These are phyloP conservation scores for Leuctra nigra DNA, from an alignment of 2,888 invertebrate genomes.

Conservation along the genomic window DNA sequence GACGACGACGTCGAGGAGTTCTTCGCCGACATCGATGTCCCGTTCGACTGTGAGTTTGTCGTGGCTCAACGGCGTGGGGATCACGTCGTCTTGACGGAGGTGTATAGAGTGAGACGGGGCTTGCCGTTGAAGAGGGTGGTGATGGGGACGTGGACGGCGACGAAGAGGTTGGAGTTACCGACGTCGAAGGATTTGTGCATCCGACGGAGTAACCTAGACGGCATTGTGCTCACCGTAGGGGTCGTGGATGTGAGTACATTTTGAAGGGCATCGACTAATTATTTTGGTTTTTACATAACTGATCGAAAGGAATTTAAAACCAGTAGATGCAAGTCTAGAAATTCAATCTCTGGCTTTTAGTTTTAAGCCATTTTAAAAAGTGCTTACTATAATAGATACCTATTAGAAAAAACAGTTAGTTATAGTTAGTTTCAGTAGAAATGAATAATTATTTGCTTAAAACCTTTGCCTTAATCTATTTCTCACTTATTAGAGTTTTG, in stretches of 20 bases:
- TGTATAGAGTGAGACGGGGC: neutral
- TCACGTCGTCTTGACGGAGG: neutral
- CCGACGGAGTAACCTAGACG: slow-evolving; percentile 1
- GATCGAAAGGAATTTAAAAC: neutral
- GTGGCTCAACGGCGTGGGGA: neutral
- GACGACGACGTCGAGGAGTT: neutral
- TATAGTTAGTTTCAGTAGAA: too few relatives aligned
- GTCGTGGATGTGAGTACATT: neutral
- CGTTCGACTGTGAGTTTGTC: neutral
- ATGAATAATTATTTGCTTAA: too few relatives aligned
- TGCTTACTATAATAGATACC: too few relatives aligned
- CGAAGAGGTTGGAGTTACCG: neutral
- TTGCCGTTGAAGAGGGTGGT: neutral
- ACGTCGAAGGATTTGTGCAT: neutral
- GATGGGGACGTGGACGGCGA: neutral
- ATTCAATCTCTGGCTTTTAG: neutral
- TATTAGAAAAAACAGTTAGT: too few relatives aligned
- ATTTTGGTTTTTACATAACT: neutral
- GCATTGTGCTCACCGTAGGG: neutral
- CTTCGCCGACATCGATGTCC: neutral
- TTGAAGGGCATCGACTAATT: too few relatives aligned
- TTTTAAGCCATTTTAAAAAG: too few relatives aligned
- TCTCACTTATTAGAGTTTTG: too few relatives aligned
- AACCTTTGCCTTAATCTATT: too few relatives aligned
- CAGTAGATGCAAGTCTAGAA: neutral